These are phyloP conservation scores for Choristoneura rosaceana DNA, from an alignment of 2,888 invertebrate species.

Conservation along the genomic window DNA sequence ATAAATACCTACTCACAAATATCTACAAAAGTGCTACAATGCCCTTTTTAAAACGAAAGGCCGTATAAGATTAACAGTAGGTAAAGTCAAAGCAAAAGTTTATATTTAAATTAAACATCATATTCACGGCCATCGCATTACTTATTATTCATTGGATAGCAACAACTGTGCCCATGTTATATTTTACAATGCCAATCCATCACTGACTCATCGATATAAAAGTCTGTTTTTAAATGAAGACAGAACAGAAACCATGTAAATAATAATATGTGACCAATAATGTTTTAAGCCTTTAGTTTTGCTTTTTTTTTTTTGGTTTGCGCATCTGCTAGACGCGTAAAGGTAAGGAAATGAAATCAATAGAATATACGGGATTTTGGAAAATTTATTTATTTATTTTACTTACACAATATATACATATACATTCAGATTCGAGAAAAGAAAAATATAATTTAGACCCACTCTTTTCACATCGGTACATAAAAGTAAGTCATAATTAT, in stretches of 20 bases:
- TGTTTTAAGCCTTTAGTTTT: background rate
- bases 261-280: background rate
- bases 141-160: constrained; percentile 34
- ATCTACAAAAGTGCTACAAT: too few relatives aligned
- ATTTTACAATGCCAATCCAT: constrained; percentile 28
- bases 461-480: too few relatives aligned
- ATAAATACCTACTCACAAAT: too few relatives aligned
- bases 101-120: constrained; percentile 12
- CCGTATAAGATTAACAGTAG: background rate
- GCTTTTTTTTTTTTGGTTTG: background rate
- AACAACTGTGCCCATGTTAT: constrained; percentile 19
- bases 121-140: constrained; percentile 31
- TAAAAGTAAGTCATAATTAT: too few relatives aligned
- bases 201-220: constrained; percentile 28
- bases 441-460: too few relatives aligned
- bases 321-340: too few relatives aligned
- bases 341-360: too few relatives aligned
- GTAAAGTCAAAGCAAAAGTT: constrained; percentile 4
- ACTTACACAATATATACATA: too few relatives aligned
- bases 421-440: too few relatives aligned
- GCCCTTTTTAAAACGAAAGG: too few relatives aligned
- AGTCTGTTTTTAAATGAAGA: constrained; percentile 20
- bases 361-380: too few relatives aligned
- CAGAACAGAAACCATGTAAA: background rate
- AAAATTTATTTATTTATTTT: too few relatives aligned